A percentile compares a stretch with the other conserved stretches of the same genome.
Conservation (phyloP, 2,113 vertebrate genomes). For the Sander lucioperca region DNA sequence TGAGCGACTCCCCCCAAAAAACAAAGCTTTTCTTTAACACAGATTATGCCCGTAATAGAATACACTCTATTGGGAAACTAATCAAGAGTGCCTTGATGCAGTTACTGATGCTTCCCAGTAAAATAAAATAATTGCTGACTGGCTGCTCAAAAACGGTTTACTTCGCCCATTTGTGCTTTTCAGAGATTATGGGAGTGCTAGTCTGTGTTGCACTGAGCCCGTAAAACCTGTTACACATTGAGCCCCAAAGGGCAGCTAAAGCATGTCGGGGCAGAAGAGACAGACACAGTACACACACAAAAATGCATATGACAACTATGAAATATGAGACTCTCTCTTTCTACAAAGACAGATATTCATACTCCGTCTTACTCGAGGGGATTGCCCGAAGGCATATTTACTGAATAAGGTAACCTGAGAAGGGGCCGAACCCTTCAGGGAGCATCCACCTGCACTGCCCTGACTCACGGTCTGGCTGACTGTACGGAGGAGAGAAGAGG, state of each 20-base stretch:
- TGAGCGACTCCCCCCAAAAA: slow-evolving; percentile 22
- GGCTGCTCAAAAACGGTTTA: neutral
- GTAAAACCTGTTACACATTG: slow-evolving; percentile 73
- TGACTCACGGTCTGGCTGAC: slow-evolving; percentile 4
- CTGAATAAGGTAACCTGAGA: slow-evolving; percentile 36
- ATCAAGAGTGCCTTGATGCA: neutral
- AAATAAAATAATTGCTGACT: neutral
- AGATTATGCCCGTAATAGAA: neutral
- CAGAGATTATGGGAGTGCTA: neutral
- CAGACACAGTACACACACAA: neutral
- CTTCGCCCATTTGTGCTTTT: neutral
- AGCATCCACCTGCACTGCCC: slow-evolving; percentile 26
- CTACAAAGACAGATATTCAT: slow-evolving; percentile 44
- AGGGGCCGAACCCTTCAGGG: slow-evolving; percentile 24
- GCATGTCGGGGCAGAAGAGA: slow-evolving; percentile 70
- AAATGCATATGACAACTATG: slow-evolving; percentile 7
- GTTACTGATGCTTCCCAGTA: neutral
- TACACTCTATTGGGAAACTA: neutral
- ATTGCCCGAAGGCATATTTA: slow-evolving; percentile 9
- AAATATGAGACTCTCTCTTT: slow-evolving; percentile 16
- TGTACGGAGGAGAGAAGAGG: neutral
- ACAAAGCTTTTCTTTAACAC: slow-evolving; percentile 10
- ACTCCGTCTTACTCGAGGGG: neutral
- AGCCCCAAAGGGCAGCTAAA: slow-evolving; percentile 43
- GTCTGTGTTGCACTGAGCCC: slow-evolving; percentile 38